Conservation (phyloP, 2,113 vertebrate genomes). For the Solenodon paradoxus region DNA sequence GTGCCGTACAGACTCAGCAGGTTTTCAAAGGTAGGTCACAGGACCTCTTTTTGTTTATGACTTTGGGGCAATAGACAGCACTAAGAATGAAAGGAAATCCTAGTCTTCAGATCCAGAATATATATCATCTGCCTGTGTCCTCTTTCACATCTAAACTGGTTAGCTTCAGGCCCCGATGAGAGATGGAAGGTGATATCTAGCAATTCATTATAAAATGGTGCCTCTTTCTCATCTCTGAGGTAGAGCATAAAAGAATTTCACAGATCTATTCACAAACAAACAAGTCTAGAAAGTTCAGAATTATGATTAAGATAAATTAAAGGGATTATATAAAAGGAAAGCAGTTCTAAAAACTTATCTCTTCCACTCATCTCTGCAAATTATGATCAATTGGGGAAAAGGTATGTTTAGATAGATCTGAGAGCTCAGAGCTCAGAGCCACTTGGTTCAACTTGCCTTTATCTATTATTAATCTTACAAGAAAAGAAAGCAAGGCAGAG, state of each 20-base stretch:
- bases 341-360: neutral
- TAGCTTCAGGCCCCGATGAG: neutral
- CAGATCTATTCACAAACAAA: neutral
- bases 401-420: neutral
- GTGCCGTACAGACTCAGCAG: neutral
- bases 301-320: neutral
- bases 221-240: neutral
- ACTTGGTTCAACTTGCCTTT: neutral
- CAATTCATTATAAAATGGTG: neutral
- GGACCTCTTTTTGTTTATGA: neutral
- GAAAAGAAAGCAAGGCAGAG: conserved; percentile 31
- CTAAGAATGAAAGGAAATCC: neutral
- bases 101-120: neutral
- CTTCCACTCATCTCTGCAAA: neutral
- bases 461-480: neutral
- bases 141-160: neutral
- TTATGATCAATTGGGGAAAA: neutral
- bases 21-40: neutral
- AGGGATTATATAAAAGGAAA: neutral
- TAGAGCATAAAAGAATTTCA: neutral
- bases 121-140: neutral
- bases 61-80: neutral
- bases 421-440: neutral
- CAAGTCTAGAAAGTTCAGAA: conserved; percentile 22
- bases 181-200: neutral